Evolutionary conservation across 2,888 invertebrate genomes (phyloP).

Genomic region (Noctua comes): DNA sequence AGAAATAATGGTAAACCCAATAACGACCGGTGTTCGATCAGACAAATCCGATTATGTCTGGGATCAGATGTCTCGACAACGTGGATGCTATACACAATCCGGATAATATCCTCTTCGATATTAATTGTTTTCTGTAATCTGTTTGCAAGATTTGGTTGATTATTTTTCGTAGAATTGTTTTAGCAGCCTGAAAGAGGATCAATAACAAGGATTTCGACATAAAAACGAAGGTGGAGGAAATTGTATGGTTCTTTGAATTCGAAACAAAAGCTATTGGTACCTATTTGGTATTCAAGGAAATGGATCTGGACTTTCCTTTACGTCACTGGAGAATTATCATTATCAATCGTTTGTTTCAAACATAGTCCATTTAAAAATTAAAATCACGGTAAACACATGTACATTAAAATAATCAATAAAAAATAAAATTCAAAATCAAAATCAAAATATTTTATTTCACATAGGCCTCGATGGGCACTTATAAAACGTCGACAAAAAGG

Average conservation of each 20-base stretch:
- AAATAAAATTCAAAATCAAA: too few species aligned
- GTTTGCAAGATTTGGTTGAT: slow-evolving; percentile 60
- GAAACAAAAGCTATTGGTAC: background rate
- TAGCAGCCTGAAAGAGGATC: background rate
- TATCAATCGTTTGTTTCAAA: too few species aligned
- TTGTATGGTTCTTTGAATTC: background rate
- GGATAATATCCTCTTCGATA: slow-evolving; percentile 81
- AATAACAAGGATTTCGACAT: background rate
- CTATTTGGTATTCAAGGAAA: background rate
- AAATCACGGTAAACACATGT: too few species aligned
- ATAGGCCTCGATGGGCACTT: too few species aligned
- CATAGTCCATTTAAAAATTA: too few species aligned
- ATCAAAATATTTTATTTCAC: too few species aligned
- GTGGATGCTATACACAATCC: slow-evolving; percentile 82
- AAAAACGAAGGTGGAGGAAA: background rate
- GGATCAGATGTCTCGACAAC: slow-evolving; percentile 87
- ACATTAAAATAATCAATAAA: too few species aligned
- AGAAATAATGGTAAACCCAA: slow-evolving; percentile 86
- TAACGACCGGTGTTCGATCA: slow-evolving; percentile 86
- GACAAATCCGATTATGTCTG: slow-evolving; percentile 86
- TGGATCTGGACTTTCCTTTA: background rate
- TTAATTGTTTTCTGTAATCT: slow-evolving; percentile 82
- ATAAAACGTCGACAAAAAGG: too few species aligned
- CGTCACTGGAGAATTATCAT: background rate
- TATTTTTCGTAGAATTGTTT: slow-evolving; percentile 11